phyloP scores from a whole-genome alignment of 2,113 vertebrate species.

The Etheostoma cragini region DNA sequence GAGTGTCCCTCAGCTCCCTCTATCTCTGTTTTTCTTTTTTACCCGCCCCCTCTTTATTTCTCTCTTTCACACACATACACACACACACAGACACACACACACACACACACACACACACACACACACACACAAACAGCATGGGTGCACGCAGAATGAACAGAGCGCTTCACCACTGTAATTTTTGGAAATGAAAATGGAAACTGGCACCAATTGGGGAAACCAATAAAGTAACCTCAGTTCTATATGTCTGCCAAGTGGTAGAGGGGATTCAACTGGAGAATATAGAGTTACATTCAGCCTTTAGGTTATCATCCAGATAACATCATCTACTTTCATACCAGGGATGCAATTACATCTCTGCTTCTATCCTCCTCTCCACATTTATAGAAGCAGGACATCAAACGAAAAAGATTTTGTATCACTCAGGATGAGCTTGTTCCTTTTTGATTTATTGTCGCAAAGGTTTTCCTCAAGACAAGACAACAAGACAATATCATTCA shows the following conservation, averaged over 20 bases:
- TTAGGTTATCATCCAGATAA: constrained; percentile 79
- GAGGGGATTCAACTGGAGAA: constrained; percentile 64
- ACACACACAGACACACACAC: neutral
- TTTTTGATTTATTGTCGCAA: constrained; percentile 4
- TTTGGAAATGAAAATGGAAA: constrained; percentile 85
- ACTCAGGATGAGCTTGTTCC: neutral
- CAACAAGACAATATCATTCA: constrained; percentile 13
- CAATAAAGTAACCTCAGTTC: constrained; percentile 81
- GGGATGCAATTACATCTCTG: neutral
- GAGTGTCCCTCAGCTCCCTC: constrained; percentile 42
- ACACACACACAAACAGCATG: constrained; percentile 14
- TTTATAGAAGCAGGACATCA: constrained; percentile 19
- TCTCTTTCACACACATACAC: neutral
- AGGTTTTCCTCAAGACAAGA: neutral
- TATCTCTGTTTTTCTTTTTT: constrained; percentile 25
- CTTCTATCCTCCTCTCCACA: constrained; percentile 1
- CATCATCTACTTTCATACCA: constrained; percentile 54
- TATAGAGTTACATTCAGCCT: constrained; percentile 71
- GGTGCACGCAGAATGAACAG: constrained; percentile 56
- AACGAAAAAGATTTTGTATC: constrained; percentile 13
- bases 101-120: constrained; percentile 10
- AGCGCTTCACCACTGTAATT: constrained; percentile 71
- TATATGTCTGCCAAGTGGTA: constrained; percentile 75
- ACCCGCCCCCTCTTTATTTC: constrained; percentile 2
- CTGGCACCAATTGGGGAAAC: constrained; percentile 84